A percentile compares a stretch with the other conserved stretches of the same genome.
Conservation (phyloP, 2,888 invertebrate species). For the Oscheius myriophilus region DNA sequence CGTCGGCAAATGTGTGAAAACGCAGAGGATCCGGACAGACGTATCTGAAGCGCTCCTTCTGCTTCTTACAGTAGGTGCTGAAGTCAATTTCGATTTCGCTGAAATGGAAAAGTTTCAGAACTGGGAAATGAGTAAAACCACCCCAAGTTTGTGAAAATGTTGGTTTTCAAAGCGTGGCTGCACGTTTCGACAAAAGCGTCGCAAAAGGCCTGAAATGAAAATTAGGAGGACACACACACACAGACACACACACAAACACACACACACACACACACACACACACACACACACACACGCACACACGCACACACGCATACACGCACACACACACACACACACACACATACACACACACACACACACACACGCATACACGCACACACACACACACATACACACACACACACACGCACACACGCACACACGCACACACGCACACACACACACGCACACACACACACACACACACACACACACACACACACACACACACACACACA, state of each 20-base stretch:
- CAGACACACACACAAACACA: neutral
- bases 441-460: neutral
- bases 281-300: too few relatives aligned
- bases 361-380: neutral
- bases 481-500: neutral
- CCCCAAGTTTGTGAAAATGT: conserved; percentile 50
- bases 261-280: neutral
- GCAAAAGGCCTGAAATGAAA: conserved; percentile 40
- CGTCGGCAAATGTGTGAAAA: conserved; percentile 46
- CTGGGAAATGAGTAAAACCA: conserved; percentile 8
- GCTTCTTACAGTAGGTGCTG: conserved; percentile 44
- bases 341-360: neutral
- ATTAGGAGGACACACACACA: too few relatives aligned
- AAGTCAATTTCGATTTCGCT: conserved; percentile 49
- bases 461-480: neutral
- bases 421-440: neutral
- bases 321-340: neutral
- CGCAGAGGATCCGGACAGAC: conserved; percentile 53
- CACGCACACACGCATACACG: too few relatives aligned
- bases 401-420: neutral
- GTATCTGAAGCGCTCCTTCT: conserved; percentile 45
- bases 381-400: neutral
- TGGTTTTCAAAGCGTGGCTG: conserved; percentile 38
- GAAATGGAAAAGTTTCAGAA: neutral
- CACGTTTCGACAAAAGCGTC: conserved; percentile 52